Percentiles rank a stretch among this genome's conserved stretches.
Evolutionary conservation across 2,797 vertebrate genomes (phyloP).

Genomic region (Enteromius fasciolatus): DNA sequence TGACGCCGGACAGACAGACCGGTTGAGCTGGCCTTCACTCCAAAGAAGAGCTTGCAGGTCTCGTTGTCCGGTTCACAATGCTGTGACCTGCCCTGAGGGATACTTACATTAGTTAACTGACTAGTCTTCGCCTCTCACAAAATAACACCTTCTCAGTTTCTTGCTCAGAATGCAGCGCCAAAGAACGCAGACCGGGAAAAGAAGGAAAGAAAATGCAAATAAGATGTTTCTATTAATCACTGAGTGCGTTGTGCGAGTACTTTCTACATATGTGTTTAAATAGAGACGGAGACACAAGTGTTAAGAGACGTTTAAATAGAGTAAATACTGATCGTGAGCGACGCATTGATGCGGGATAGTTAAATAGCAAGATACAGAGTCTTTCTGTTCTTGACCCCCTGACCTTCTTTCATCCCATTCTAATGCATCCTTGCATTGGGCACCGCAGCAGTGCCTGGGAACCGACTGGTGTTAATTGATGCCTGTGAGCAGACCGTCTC

Average conservation of each 20-base stretch:
- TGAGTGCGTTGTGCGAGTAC: neutral
- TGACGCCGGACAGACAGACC: conserved; percentile 52
- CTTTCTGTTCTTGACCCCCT: conserved; percentile 40
- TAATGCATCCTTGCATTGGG: conserved; percentile 17
- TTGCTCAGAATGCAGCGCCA: neutral
- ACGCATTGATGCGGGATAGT: conserved; percentile 10
- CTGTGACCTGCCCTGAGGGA: conserved; percentile 48
- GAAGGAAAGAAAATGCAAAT: neutral
- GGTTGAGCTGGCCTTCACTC: conserved; percentile 68
- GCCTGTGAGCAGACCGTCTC: conserved; percentile 44
- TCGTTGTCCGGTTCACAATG: conserved; percentile 50
- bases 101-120: conserved; percentile 40
- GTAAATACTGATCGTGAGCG: conserved; percentile 9
- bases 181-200: neutral
- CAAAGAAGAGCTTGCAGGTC: conserved; percentile 31
- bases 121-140: conserved; percentile 29
- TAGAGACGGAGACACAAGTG: neutral
- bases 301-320: conserved; percentile 2
- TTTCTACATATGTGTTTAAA: neutral
- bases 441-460: conserved; percentile 45
- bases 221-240: neutral
- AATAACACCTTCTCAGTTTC: conserved; percentile 31
- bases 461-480: conserved; percentile 56
- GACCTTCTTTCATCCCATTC: conserved; percentile 46
- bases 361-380: conserved; percentile 39